Evolutionary conservation across 2,888 invertebrate species (phyloP).

Genomic region (Zygothrica quintamaculata): DNA sequence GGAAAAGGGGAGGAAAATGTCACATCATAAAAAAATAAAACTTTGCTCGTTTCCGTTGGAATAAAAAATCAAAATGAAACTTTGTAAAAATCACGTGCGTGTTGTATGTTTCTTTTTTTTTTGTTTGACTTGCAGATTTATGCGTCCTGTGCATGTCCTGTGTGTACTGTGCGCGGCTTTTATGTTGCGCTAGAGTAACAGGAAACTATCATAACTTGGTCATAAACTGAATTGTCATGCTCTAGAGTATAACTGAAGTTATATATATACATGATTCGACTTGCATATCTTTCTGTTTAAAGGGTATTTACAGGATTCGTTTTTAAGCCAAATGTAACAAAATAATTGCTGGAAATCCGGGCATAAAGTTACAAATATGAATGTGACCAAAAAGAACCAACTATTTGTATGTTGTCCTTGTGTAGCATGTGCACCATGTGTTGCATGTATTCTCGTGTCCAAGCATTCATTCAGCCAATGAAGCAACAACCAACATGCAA

Average conservation of each 20-base stretch:
- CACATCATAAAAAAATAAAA: constrained; percentile 67
- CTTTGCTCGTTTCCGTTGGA: constrained; percentile 58
- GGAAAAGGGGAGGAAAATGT: neutral
- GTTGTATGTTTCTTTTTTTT: constrained; percentile 51
- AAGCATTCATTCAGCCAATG: constrained; percentile 37
- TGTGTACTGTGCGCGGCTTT: too few relatives aligned
- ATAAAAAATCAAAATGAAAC: constrained; percentile 48
- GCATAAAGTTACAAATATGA: neutral
- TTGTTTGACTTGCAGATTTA: constrained; percentile 64
- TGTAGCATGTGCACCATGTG: constrained; percentile 20
- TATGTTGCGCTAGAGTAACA: constrained; percentile 29
- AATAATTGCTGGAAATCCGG: too few relatives aligned
- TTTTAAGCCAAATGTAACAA: too few relatives aligned
- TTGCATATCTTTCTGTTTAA: too few relatives aligned
- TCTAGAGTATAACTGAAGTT: too few relatives aligned
- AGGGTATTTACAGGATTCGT: too few relatives aligned
- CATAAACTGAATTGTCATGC: too few relatives aligned
- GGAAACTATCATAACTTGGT: neutral
- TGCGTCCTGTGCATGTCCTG: constrained; percentile 59
- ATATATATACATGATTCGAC: too few relatives aligned
- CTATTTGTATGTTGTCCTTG: too few relatives aligned
- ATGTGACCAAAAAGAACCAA: neutral
- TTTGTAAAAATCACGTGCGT: constrained; percentile 77
- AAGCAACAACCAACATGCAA: constrained; percentile 49
- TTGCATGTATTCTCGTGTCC: too few relatives aligned